phyloP scores from a whole-genome alignment of 2,113 vertebrate species.

The Phaethornis superciliosus region DNA sequence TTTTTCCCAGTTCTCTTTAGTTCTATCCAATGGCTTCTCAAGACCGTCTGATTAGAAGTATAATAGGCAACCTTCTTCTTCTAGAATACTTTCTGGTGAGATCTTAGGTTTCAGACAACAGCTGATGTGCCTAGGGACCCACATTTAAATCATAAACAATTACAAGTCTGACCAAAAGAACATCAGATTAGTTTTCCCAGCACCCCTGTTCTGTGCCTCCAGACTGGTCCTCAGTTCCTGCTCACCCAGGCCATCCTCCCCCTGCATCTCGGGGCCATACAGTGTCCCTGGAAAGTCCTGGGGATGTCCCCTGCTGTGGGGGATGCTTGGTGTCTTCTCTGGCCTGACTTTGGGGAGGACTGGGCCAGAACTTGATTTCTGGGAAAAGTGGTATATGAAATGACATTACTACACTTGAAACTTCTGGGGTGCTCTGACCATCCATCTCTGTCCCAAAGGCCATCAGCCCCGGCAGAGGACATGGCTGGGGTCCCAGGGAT shows the following conservation, averaged over 20 bases:
- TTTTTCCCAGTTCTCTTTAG: not conserved
- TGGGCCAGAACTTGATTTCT: not conserved
- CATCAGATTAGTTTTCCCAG: not conserved
- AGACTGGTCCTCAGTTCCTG: not conserved
- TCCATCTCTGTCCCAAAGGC: not conserved
- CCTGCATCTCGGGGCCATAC: rapidly evolving
- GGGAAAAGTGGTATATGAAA: not conserved
- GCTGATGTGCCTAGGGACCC: not conserved
- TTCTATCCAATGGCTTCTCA: conserved; percentile 19
- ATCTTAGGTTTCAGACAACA: not conserved
- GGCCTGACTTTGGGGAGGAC: not conserved
- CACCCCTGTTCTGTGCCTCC: too few species aligned
- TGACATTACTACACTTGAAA: not conserved
- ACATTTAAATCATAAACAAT: not conserved
- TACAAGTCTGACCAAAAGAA: not conserved
- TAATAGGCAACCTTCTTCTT: not conserved
- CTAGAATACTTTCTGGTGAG: not conserved
- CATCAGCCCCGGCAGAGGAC: not conserved
- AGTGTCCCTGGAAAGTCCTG: not conserved
- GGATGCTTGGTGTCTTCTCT: not conserved
- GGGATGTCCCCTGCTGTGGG: not conserved
- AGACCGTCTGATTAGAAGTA: conserved; percentile 12
- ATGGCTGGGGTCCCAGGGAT: not conserved
- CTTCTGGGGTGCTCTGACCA: not conserved
- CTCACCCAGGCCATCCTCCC: rapidly evolving